These are phyloP conservation scores for Trachymyrmex septentrionalis DNA, from an alignment of 1,140 invertebrate species.

Conservation along the genomic window DNA sequence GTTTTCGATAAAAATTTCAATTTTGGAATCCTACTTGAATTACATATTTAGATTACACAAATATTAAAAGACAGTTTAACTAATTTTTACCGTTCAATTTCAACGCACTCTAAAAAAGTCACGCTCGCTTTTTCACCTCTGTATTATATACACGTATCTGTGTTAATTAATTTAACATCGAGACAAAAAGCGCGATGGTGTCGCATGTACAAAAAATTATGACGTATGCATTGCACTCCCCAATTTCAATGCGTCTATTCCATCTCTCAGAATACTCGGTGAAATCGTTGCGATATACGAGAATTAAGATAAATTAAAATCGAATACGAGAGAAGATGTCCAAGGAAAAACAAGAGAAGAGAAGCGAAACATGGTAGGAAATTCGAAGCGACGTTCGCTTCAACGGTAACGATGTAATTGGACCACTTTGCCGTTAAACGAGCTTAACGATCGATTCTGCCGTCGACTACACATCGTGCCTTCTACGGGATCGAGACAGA, in stretches of 20 bases:
- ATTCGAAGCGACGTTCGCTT: constrained; percentile 34
- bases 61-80: no score
- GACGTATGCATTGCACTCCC: background rate
- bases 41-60: no score
- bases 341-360: background rate
- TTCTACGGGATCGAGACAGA: constrained; percentile 27
- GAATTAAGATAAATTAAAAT: constrained; percentile 7
- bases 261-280: no score
- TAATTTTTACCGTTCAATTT: background rate
- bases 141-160: background rate
- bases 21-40: no score
- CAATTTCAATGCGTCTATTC: background rate
- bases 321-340: background rate
- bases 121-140: background rate
- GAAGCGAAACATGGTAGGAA: constrained; percentile 4
- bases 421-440: constrained; percentile 75
- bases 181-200: background rate
- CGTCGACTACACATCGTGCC: constrained; percentile 53
- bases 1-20: no score
- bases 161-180: background rate
- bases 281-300: background rate
- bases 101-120: background rate
- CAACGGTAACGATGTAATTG: constrained; percentile 66
- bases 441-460: constrained; percentile 76
- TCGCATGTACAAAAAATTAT: background rate